Evolutionary conservation across 1,140 invertebrate genomes (phyloP).

Genomic region (Trichomalopsis sarcophagae): DNA sequence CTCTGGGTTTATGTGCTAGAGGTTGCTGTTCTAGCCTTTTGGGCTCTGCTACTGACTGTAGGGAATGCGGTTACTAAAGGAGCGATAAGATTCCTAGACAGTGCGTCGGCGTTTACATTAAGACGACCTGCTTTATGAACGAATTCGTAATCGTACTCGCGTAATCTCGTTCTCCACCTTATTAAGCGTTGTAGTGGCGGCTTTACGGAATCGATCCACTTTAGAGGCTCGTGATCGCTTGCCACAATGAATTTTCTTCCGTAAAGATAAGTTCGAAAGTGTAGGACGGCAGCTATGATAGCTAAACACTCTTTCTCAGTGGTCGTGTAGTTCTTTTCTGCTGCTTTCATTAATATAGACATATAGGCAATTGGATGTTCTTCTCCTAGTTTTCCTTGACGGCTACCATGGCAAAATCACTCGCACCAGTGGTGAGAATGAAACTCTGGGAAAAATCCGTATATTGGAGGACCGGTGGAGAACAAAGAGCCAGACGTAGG

Average conservation of each 20-base stretch:
- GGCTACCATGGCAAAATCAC: constrained; percentile 36
- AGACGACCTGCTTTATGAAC: neutral
- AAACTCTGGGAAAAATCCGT: constrained; percentile 62
- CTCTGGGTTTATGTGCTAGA: too few species aligned
- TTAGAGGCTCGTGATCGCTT: constrained; percentile 68
- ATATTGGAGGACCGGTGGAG: constrained; percentile 66
- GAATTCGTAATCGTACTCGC: constrained; percentile 62
- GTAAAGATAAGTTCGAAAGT: constrained; percentile 68
- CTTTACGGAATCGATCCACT: constrained; percentile 70
- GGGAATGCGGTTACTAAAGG: neutral
- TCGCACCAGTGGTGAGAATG: constrained; percentile 63
- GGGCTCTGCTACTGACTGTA: neutral
- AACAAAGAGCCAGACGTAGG: constrained; percentile 66
- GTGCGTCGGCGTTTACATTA: neutral
- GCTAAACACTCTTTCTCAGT: constrained; percentile 66
- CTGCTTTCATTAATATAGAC: neutral
- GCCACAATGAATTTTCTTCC: constrained; percentile 62
- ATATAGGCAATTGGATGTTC: neutral
- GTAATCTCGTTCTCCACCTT: constrained; percentile 68
- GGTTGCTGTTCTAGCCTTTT: too few species aligned
- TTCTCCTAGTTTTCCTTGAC: neutral
- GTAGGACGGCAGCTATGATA: constrained; percentile 67
- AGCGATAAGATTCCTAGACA: neutral
- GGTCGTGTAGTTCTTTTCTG: constrained; percentile 26
- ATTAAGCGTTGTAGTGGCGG: constrained; percentile 68